Evolutionary conservation across 1,140 invertebrate species (phyloP), one percentile per base, ranked within the genome.

Genomic region (Heliconius congener): DNA sequence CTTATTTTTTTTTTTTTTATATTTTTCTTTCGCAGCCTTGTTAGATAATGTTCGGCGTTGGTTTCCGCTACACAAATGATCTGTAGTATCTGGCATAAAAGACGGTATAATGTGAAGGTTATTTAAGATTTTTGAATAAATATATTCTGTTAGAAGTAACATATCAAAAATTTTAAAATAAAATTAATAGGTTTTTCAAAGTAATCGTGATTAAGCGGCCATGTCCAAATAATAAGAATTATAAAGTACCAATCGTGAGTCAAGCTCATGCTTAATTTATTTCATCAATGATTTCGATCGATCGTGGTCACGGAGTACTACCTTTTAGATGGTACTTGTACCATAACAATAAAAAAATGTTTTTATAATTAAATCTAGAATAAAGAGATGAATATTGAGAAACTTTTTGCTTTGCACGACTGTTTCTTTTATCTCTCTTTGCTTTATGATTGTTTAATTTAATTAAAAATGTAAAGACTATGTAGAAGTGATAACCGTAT

Each of bases 231-330:
- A 66, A 66, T 66, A 66, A 66, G 23, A 66, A 66, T 66, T 66
- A 66, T 72, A 72, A 72, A 72, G 37, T 72, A 72, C 34, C 71
- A 72, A 72, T 72, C 71, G 71, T 72, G 71, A 72, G 30, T 27
- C 34, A 72, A 72, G 71, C 19, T 72, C 71, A 42, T 42, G 71
- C 30, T 72, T 34, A 34, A 72, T 72, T 72, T 42, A 72, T 42
- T 42, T 37, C 71, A 42, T 42, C 34, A 72, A 37, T 72, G 71
- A 72, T 19, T 72, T 72, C n/a, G 8, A 42, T 66, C 18, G 34
- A 18, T 72, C 71, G 71, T 72, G 71, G n/a, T 34, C 71, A 72
- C 71, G 71, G 71, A 72, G 30, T 19, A 16, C 3, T 27, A 66
- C 11, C 57, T 27, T 66, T 66, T 27, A 66, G 57, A 66, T 16